Base-by-base conservation (phyloP, 2,113 vertebrate species). In the Scolopax mira region DNA sequence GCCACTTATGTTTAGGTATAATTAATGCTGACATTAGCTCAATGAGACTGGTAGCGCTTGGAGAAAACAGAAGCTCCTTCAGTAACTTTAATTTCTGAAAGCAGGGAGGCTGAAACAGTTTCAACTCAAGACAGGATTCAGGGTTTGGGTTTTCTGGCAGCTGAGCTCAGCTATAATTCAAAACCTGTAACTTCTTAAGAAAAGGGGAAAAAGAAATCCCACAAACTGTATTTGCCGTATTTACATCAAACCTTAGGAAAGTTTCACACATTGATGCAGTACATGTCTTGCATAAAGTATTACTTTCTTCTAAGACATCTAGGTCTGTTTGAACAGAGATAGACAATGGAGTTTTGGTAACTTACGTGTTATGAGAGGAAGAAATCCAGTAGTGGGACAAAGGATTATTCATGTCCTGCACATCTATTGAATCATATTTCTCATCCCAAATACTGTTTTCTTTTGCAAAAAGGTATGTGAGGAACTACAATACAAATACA, bases 351-450 rank as follows among this genome's bases (percentile, higher is more conserved):
- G 23, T 24, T 30, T 0, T 4, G 2, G 4, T 67, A 57, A 98
- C 99, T 98, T 96, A 99, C 99, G 99, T 99, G 98, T 99, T 99
- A 96, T 99, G 99, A 13, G 99, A 99, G 2, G 99, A 99, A 97
- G 98, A 99, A 97, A 99, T 99, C 99, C 99, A 99, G 96, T 99
- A 99, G 87, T 99, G 99, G 4, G 99, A 99, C 97, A 99, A 93
- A 74, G 99, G 99, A 94, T 99, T 99, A 97, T 99, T 99, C 99
- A 99, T 99, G 93, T 99, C 98, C 96, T 99, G 98, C 39, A 93
- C 97, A 67, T 96, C 98, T 87, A 99, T 98, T 57, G 98, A 97
- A 2, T 98, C 98, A 22, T 97, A 98, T 94, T 99, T 99, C 71
- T 99, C 98, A 55, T 99, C 99, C 99, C 99, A 99, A 77, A 99